Evolutionary conservation across 2,888 invertebrate species (phyloP), one percentile per base, ranked within the genome.

Genomic region (Apamea monoglypha): DNA sequence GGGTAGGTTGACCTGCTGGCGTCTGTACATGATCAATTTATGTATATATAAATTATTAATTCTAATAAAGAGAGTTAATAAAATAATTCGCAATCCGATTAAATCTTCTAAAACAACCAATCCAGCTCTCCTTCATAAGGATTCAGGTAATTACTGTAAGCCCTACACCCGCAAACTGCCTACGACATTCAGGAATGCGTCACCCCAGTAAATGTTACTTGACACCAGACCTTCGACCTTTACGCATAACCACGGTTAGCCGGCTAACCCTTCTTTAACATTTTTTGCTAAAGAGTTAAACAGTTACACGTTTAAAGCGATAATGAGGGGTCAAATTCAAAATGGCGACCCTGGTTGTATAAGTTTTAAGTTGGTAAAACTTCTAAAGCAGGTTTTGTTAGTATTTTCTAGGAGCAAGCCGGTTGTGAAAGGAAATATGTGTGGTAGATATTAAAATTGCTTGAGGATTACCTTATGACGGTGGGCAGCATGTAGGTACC

Each of bases 161-260:
- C 29, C 8, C 78, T 69, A 10, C 72, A 78, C 50, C 67, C 69
- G 0, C 29, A 32, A 18, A 64, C 64, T 88, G 44, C n/a, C 85
- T 76, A 81, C 84, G 50, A 87, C 93, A 89, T 86, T 68, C 78
- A 85, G 81, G 80, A 86, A 87, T 86, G 89, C 90, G 92, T 91
- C 92, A 91, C 92, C 93, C 92, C 77, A 77, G 75, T 80, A 83
- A 92, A 92, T 91, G 91, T 91, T 92, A 92, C 92, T 92, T 90
- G 91, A 92, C 88, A 89, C 91, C 90, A 84, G 88, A 87, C 90
- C 87, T 82, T 66, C 76, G 76, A 90, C 90, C 88, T 89, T 88
- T 88, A 67, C 36, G 63, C 74, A 80, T 73, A 84, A 74, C 77
- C 79, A 74, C 82, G 80, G 80, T 78, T 81, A 81, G 50, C 76